Evolutionary conservation across 1,140 invertebrate genomes (phyloP).

Genomic region (Pachypeltis micranthus): DNA sequence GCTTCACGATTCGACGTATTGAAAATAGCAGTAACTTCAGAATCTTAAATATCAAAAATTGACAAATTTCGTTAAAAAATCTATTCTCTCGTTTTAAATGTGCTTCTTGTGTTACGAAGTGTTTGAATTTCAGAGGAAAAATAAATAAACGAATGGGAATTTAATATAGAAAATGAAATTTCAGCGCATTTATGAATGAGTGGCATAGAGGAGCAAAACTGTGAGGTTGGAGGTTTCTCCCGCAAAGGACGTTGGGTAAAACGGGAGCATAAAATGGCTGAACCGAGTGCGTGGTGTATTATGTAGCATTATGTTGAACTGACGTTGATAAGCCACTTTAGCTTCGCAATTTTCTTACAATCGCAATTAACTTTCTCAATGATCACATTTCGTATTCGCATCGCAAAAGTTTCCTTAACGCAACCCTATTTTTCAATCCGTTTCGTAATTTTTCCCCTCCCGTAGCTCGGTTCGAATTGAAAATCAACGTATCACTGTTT

Average conservation of each 20-base stretch:
- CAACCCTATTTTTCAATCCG: background rate
- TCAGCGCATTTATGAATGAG: no score
- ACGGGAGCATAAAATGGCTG: conserved; percentile 8
- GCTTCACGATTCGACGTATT: no score
- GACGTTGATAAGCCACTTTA: conserved; percentile 1
- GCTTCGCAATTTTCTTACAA: background rate
- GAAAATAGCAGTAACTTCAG: no score
- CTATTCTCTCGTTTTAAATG: no score
- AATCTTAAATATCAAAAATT: no score
- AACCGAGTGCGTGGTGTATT: conserved; percentile 14
- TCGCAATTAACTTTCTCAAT: background rate
- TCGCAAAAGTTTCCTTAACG: background rate
- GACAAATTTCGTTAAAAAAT: no score
- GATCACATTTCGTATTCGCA: background rate
- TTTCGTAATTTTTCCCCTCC: background rate
- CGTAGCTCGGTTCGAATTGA: background rate
- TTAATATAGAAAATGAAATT: no score
- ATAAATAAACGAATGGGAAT: no score
- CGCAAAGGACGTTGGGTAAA: conserved; percentile 3
- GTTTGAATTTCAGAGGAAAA: no score
- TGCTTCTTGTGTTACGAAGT: no score
- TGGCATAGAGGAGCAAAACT: no score
- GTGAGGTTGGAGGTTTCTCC: background rate
- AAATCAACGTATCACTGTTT: background rate
- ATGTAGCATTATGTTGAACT: conserved; percentile 13